Conservation (phyloP, 2,888 invertebrate genomes). For the Cataglyphis albicans region DNA sequence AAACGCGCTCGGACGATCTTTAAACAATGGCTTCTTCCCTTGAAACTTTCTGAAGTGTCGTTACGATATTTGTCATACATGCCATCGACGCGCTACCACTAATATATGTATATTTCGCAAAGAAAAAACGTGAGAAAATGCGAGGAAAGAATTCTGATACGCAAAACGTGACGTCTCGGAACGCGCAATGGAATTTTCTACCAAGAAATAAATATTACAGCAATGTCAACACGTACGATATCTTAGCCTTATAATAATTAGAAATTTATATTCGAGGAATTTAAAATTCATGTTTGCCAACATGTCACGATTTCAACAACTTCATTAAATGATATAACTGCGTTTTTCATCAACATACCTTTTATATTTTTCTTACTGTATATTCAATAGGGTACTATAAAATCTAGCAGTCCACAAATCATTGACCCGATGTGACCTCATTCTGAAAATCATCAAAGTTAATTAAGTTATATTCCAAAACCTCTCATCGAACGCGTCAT, state of each 20-base stretch:
- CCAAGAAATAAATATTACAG: neutral
- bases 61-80: slow-evolving; percentile 75
- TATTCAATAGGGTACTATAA: slow-evolving; percentile 11
- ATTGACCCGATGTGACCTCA: neutral
- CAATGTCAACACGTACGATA: neutral
- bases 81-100: slow-evolving; percentile 69
- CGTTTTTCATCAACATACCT: neutral
- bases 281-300: neutral
- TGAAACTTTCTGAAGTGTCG: slow-evolving; percentile 60
- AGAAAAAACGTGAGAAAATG: slow-evolving; percentile 60
- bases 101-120: slow-evolving; percentile 64
- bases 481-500: neutral
- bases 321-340: neutral
- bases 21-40: slow-evolving; percentile 67
- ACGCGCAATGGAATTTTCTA: neutral
- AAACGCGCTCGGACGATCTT: slow-evolving; percentile 58
- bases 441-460: slow-evolving; percentile 20
- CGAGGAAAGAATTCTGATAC: slow-evolving; percentile 38
- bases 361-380: neutral
- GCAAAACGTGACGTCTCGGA: slow-evolving; percentile 5
- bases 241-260: neutral
- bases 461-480: slow-evolving; percentile 10
- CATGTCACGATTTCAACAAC: neutral
- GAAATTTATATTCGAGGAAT: slow-evolving; percentile 21
- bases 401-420: slow-evolving; percentile 34